These are phyloP conservation scores for Argyresthia goedartella DNA, from an alignment of 2,888 invertebrate species.

Conservation along the genomic window DNA sequence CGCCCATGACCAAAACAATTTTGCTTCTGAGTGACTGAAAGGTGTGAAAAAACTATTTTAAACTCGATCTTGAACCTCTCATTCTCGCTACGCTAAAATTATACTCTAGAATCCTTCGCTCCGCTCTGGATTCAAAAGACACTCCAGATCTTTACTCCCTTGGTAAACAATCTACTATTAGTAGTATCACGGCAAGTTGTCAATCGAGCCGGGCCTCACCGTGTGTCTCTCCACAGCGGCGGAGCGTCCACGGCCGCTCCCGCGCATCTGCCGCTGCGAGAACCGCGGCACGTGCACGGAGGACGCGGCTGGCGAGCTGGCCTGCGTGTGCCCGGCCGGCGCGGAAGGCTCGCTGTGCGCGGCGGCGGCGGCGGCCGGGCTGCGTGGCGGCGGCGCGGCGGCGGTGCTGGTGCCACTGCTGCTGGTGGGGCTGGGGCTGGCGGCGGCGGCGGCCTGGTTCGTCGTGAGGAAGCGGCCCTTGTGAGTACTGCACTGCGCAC, in stretches of 20 bases:
- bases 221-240: slow-evolving; percentile 55
- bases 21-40: too few relatives aligned
- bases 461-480: slow-evolving; percentile 86
- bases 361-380: slow-evolving; percentile 69
- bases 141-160: too few relatives aligned
- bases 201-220: too few relatives aligned
- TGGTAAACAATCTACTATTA: too few relatives aligned
- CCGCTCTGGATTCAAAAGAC: too few relatives aligned
- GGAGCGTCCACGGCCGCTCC: slow-evolving; percentile 80
- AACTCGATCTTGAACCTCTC: too few relatives aligned
- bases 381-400: slow-evolving; percentile 71
- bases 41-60: too few relatives aligned
- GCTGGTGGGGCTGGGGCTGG: slow-evolving; percentile 79
- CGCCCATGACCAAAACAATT: too few relatives aligned
- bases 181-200: too few relatives aligned
- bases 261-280: slow-evolving; percentile 85
- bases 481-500: too few relatives aligned
- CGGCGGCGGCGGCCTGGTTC: slow-evolving; percentile 84
- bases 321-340: slow-evolving; percentile 76
- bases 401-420: slow-evolving; percentile 87
- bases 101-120: too few relatives aligned
- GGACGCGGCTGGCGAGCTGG: slow-evolving; percentile 63
- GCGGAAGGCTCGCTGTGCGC: slow-evolving; percentile 79
- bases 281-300: slow-evolving; percentile 85
- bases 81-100: too few relatives aligned